Percentiles rank a stretch among this genome's conserved stretches.
Conservation (phyloP, 1,140 invertebrate species). For the Spodoptera frugiperda region DNA sequence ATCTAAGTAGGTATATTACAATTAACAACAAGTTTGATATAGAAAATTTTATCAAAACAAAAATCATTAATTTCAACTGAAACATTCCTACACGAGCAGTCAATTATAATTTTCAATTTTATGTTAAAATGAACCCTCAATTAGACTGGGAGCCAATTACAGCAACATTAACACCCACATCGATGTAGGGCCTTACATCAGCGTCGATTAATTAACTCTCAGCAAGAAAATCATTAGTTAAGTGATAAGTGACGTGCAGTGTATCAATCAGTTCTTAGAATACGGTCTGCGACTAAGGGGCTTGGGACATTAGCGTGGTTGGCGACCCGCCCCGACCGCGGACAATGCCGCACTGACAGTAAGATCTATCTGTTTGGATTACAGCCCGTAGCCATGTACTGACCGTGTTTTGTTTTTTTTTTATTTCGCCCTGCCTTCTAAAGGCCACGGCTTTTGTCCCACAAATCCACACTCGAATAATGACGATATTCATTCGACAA, state of each 20-base stretch:
- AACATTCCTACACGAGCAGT: background rate
- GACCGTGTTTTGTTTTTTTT: slow-evolving; percentile 69
- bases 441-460: slow-evolving; percentile 29
- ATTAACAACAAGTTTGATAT: too few species aligned
- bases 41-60: background rate
- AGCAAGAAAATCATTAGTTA: slow-evolving; percentile 43
- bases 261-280: slow-evolving; percentile 6
- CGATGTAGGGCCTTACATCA: slow-evolving; percentile 20
- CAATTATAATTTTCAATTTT: slow-evolving; percentile 25
- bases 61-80: slow-evolving; percentile 5
- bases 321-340: slow-evolving; percentile 51
- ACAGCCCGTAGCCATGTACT: slow-evolving; percentile 70
- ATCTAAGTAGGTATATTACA: too few species aligned
- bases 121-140: slow-evolving; percentile 10
- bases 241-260: slow-evolving; percentile 35
- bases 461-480: slow-evolving; percentile 34
- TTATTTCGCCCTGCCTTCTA: slow-evolving; percentile 57
- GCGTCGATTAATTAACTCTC: slow-evolving; percentile 41
- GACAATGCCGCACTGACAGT: slow-evolving; percentile 65
- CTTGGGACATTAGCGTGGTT: slow-evolving; percentile 19
- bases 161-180: slow-evolving; percentile 21
- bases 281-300: background rate
- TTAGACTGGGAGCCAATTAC: slow-evolving; percentile 6
- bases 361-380: slow-evolving; percentile 80
- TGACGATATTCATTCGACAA: slow-evolving; percentile 33